These are phyloP conservation scores for Rhorus exstirpatorius DNA, from an alignment of 2,888 invertebrate species.

Conservation along the genomic window DNA sequence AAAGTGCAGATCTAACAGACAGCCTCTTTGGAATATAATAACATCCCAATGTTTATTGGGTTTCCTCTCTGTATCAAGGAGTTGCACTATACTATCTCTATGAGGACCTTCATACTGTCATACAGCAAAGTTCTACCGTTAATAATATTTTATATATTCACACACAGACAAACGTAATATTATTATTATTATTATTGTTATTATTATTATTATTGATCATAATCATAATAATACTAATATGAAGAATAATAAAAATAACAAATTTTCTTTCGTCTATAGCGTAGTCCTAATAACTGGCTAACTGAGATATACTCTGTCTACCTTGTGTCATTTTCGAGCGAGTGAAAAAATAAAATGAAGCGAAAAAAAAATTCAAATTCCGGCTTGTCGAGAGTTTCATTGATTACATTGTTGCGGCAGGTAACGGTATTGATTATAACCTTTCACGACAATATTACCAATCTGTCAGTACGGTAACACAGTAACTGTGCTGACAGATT, in stretches of 20 bases:
- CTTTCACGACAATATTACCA: too few relatives aligned
- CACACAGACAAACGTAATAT: slow-evolving; percentile 20
- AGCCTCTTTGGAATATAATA: slow-evolving; percentile 73
- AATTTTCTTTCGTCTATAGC: too few relatives aligned
- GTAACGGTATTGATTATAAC: too few relatives aligned
- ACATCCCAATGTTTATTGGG: slow-evolving; percentile 75
- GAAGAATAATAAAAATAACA: too few relatives aligned
- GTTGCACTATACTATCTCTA: slow-evolving; percentile 19
- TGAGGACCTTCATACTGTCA: slow-evolving; percentile 6
- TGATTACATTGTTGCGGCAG: neutral
- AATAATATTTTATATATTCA: slow-evolving; percentile 53
- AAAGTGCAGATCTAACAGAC: slow-evolving; percentile 72
- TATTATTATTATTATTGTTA: too few relatives aligned
- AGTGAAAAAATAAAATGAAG: neutral
- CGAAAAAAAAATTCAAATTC: neutral
- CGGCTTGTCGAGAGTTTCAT: neutral
- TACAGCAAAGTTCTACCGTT: slow-evolving; percentile 53
- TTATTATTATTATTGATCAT: slow-evolving; percentile 1
- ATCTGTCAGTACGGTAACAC: too few relatives aligned
- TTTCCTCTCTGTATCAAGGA: slow-evolving; percentile 54
- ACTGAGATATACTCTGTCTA: too few relatives aligned
- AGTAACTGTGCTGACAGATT: slow-evolving; percentile 39
- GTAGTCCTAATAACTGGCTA: too few relatives aligned
- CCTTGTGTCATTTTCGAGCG: too few relatives aligned
- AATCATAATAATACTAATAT: neutral